Evolutionary conservation across 2,113 vertebrate genomes (phyloP), one percentile per base, ranked within the genome.

Genomic region (Labeo catla): DNA sequence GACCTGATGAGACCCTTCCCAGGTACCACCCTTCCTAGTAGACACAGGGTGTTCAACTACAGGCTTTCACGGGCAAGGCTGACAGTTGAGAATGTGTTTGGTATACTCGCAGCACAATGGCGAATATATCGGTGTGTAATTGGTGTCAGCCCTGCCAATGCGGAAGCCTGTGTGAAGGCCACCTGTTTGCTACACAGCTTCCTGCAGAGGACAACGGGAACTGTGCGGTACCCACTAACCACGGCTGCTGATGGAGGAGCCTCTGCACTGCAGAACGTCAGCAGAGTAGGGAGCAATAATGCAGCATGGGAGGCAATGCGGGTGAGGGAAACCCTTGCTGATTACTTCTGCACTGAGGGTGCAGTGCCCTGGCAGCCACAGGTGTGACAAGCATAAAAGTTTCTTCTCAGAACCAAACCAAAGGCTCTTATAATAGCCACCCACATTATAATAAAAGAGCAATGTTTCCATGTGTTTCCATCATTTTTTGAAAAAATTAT

Each of bases 241-340:
- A 0, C 21, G 9, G 9, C 3, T 49, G 7, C 13, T 10, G 68
- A 73, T 0, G 11, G 43, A n/a, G n/a, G n/a, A n/a, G n/a, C n/a
- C n/a, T n/a, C n/a, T n/a, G n/a, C n/a, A n/a, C n/a, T n/a, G n/a
- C n/a, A n/a, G n/a, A n/a, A n/a, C n/a, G n/a, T n/a, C n/a, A n/a
- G n/a, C n/a, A n/a, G n/a, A n/a, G n/a, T n/a, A n/a, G 70, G 70
- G 43, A 73, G 70, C 70, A 73, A 73, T 39, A 73, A 45, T 73
- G 70, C 70, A 21, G 39, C 39, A 74, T 47, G 39, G 39, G 39
- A 39, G 2, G 39, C 39, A 39, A 39, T 39, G 70, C 43, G 70
- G 47, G 70, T 47, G 19, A 74, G 21, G 70, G 39, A 73, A 39
- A 73, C 39, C n/a, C 9, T 23, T 0, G 59, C n/a, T 1, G n/a